A percentile compares a stretch with the other conserved stretches of the same genome.
These are phyloP conservation scores for Nephrotoma flavescens DNA, from an alignment of 2,888 invertebrate genomes.

Conservation along the genomic window DNA sequence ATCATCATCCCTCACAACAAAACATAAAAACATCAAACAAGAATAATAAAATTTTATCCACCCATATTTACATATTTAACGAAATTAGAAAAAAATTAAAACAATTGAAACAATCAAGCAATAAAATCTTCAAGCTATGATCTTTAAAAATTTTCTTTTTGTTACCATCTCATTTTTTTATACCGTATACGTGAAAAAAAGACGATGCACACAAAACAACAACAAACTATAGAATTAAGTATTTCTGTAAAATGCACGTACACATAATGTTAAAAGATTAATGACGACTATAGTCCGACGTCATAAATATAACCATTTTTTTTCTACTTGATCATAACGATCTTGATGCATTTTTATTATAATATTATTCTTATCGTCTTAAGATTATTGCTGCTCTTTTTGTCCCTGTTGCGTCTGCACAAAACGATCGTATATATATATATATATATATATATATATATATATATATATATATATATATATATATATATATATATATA, in stretches of 20 bases:
- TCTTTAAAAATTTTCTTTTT: neutral
- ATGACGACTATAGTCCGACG: neutral
- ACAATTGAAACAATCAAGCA: neutral
- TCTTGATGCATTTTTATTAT: neutral
- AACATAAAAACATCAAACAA: neutral
- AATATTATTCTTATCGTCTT: neutral
- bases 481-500: too few relatives aligned
- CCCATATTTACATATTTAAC: neutral
- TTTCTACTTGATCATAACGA: neutral
- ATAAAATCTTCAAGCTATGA: neutral
- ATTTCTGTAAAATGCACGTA: neutral
- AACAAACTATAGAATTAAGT: neutral
- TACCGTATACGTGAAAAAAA: neutral
- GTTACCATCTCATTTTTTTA: neutral
- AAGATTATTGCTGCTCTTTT: neutral
- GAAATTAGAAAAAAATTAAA: neutral
- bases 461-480: too few relatives aligned
- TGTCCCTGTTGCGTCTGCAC: neutral
- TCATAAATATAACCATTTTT: neutral
- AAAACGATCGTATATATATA: neutral
- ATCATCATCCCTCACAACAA: neutral
- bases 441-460: too few relatives aligned
- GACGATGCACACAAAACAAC: neutral
- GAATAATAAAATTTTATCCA: neutral
- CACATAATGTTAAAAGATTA: neutral